Conservation (phyloP, 2,888 invertebrate genomes). For the Cephus rjabovi region DNA sequence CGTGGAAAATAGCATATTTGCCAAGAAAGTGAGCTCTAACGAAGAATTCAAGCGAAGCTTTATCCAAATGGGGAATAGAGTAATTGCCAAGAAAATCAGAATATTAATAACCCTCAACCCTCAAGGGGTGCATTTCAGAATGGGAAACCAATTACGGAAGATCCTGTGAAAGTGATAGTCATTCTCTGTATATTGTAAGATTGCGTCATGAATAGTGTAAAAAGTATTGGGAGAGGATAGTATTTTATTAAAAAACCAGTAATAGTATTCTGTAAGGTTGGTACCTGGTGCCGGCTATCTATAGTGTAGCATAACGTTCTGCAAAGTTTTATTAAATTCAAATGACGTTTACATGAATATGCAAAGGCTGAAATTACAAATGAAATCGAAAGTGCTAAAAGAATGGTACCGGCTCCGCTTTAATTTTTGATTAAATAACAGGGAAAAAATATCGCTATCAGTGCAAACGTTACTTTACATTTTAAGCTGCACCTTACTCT, state of each 20-base stretch:
- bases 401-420: not conserved
- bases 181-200: not conserved
- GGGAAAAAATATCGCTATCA: not conserved
- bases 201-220: not conserved
- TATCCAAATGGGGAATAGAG: not conserved
- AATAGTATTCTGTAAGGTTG: not conserved
- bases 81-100: not conserved
- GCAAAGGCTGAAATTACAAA: not conserved
- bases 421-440: not conserved
- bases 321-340: slow-evolving; percentile 1
- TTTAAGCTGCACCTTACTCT: not conserved
- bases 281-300: not conserved
- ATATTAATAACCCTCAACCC: not conserved
- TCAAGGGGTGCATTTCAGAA: not conserved
- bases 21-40: not conserved
- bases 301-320: not conserved
- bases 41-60: not conserved
- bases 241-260: not conserved
- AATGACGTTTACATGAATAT: not conserved
- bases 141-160: not conserved
- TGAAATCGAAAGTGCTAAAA: not conserved
- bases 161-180: not conserved
- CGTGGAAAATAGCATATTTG: not conserved
- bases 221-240: not conserved
- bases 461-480: not conserved